phyloP scores from a whole-genome alignment of 1,140 invertebrate genomes.

The Zaprionus vittiger region DNA sequence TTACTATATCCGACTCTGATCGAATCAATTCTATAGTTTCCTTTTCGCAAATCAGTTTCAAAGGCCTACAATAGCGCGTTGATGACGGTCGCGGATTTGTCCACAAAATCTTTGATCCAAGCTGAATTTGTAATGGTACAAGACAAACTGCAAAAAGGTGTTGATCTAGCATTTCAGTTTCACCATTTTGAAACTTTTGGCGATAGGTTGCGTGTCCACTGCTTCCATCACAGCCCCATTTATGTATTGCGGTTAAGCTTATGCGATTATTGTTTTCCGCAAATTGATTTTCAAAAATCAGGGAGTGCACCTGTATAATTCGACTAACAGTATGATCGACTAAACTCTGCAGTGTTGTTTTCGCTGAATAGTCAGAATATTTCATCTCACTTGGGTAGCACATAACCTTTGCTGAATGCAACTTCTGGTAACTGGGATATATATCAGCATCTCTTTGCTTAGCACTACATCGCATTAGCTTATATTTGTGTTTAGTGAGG shows the following conservation, averaged over 20 bases:
- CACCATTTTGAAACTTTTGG: slow-evolving; percentile 29
- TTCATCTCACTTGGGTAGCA: slow-evolving; percentile 29
- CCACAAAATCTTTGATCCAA: too few species aligned
- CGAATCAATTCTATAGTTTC: too few species aligned
- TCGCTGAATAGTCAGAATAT: slow-evolving; percentile 28
- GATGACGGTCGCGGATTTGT: too few species aligned
- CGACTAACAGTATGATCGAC: slow-evolving; percentile 38
- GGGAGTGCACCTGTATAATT: slow-evolving; percentile 32
- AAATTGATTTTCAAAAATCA: slow-evolving; percentile 20
- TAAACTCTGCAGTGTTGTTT: slow-evolving; percentile 33
- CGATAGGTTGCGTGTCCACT: slow-evolving; percentile 38
- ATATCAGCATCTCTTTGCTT: slow-evolving; percentile 28
- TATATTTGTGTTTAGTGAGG: slow-evolving; percentile 18
- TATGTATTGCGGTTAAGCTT: slow-evolving; percentile 31
- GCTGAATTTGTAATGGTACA: too few species aligned
- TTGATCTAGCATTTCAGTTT: slow-evolving; percentile 25
- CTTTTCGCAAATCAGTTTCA: too few species aligned
- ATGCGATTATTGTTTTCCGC: slow-evolving; percentile 4
- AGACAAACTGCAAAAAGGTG: slow-evolving; percentile 35
- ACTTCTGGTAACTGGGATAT: slow-evolving; percentile 16
- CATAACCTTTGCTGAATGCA: slow-evolving; percentile 21
- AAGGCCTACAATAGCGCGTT: too few species aligned
- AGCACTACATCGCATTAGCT: slow-evolving; percentile 11
- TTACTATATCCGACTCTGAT: too few species aligned
- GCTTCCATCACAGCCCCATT: slow-evolving; percentile 45